A percentile compares a stretch with the other conserved stretches of the same genome.
Evolutionary conservation across 2,113 vertebrate genomes (phyloP).

Genomic region (Oreochromis aureus): DNA sequence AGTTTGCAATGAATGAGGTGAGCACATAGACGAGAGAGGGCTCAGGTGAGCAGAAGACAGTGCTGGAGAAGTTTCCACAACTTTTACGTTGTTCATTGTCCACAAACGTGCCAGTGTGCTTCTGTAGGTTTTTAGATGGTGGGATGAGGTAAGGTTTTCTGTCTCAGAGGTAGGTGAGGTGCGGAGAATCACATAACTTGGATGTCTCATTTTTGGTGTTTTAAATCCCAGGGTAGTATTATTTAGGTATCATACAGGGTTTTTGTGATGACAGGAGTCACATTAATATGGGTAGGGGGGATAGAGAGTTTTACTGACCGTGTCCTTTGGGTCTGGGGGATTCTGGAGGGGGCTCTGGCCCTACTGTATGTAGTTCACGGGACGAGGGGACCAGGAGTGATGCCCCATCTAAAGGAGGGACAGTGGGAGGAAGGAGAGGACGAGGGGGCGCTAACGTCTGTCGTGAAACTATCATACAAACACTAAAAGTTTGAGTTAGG

Average conservation of each 20-base stretch:
- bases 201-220: neutral
- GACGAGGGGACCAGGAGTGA: constrained; percentile 10
- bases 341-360: constrained; percentile 42
- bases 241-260: neutral
- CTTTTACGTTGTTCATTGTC: neutral
- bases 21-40: neutral
- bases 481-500: neutral
- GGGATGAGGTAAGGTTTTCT: neutral
- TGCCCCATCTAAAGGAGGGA: constrained; percentile 48
- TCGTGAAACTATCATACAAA: constrained; percentile 34
- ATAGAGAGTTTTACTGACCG: constrained; percentile 54
- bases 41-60: neutral
- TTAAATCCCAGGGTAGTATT: neutral
- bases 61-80: neutral
- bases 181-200: neutral
- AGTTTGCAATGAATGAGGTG: constrained; percentile 28
- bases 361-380: constrained; percentile 38
- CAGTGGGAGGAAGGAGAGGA: constrained; percentile 24
- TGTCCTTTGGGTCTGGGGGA: constrained; percentile 47
- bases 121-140: neutral
- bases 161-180: neutral
- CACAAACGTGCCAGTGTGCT: neutral
- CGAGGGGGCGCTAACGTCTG: constrained; percentile 21
- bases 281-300: neutral
- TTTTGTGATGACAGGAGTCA: constrained; percentile 26